Base-by-base conservation (phyloP, 2,888 invertebrate genomes). In the Acholoe squamosa region DNA sequence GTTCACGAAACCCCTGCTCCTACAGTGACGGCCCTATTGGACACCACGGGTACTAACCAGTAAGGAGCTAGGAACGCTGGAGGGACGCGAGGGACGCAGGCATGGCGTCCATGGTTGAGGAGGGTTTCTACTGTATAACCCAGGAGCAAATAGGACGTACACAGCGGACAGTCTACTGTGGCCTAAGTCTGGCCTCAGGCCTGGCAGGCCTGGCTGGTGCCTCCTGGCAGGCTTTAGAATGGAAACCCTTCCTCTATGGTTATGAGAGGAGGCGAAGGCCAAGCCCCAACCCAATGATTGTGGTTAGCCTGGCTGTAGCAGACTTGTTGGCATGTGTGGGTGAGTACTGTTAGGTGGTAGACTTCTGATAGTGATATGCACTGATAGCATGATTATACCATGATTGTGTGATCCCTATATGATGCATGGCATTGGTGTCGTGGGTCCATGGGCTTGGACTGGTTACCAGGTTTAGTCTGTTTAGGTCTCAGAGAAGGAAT, bases 41-140 rank as follows among this genome's bases (percentile, higher is more conserved):
- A 10, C 43, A 43, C 43, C 10, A 10, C 5, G 3, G 43, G 43
- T 7, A 43, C 43, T 43, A 3, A 3, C 43, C 43, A 43, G 43
- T 43, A 43, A 43, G 43, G 43, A 43, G 43, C 10, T 3, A 10
- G 10, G 77, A 14, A 77, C 77, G 19, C 34, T 67, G 61, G 22
- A n/a, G n/a, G 61, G n/a, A 61, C 61, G 22, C 19, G 22, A n/a
- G n/a, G 61, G n/a, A 61, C 61, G 22, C 19, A 19, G 61, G 14
- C 77, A 90, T 90, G 90, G 90, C 90, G 56, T 90, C 90, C 25
- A 90, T 90, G 90, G 56, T 43, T 33, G 54, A 54, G 34, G 90
- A 54, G 61, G 84, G 84, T 0, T 90, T 90, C 28, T 90, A 76
- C 86, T 90, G 90, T 31, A 71, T 90, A 34, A 34, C 90, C 12